phyloP scores from a whole-genome alignment of 2,797 vertebrate species.

The Sorex maritimensis region DNA sequence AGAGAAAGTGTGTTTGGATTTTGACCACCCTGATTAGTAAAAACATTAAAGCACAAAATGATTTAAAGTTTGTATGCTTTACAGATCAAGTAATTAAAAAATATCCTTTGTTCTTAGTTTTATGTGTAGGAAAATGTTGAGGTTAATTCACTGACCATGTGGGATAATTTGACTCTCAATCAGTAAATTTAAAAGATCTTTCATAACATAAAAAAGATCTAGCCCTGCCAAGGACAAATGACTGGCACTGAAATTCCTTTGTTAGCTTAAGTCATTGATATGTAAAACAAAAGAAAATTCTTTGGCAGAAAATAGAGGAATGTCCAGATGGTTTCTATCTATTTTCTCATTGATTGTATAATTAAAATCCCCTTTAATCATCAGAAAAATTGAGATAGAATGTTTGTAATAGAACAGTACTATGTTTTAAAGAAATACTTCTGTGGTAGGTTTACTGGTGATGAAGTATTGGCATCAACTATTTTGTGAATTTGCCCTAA shows the following conservation, averaged over 20 bases:
- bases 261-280: conserved; percentile 88
- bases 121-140: conserved; percentile 85
- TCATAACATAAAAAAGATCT: conserved; percentile 86
- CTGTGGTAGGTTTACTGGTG: conserved; percentile 68
- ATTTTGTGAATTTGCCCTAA: conserved; percentile 67
- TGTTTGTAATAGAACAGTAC: conserved; percentile 81
- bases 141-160: conserved; percentile 84
- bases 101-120: conserved; percentile 85
- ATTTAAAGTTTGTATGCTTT: conserved; percentile 83
- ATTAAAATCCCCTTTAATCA: conserved; percentile 88
- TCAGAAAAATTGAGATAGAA: conserved; percentile 88
- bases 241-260: conserved; percentile 86
- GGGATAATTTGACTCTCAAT: conserved; percentile 87
- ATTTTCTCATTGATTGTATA: conserved; percentile 88
- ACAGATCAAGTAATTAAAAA: conserved; percentile 86
- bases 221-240: conserved; percentile 86
- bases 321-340: conserved; percentile 88
- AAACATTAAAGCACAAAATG: conserved; percentile 80
- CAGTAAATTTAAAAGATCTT: conserved; percentile 87
- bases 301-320: conserved; percentile 85
- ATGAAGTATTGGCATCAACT: conserved; percentile 66
- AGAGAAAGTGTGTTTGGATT: conserved; percentile 74
- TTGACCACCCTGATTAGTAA: conserved; percentile 82
- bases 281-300: conserved; percentile 88
- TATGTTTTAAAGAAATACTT: conserved; percentile 80